Conservation (phyloP, 2,797 vertebrate genomes). For the Apogon hyalosoma region DNA sequence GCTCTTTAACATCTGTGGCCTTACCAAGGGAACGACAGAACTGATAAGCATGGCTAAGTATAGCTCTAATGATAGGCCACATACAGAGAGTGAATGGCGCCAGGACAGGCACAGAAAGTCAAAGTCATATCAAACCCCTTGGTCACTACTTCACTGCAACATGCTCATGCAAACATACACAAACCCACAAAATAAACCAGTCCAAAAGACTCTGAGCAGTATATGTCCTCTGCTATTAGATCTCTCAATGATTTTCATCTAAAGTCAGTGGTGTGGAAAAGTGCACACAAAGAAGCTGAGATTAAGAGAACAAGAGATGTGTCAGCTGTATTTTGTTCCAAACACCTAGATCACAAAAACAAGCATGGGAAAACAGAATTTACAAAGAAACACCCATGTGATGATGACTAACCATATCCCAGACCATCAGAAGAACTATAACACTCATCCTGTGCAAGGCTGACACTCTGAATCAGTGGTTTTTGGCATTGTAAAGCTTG, state of each 20-base stretch:
- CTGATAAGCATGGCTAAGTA: conserved; percentile 74
- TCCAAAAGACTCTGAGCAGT: conserved; percentile 8
- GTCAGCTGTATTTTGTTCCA: background rate
- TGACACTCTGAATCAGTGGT: conserved; percentile 8
- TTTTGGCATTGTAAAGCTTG: conserved; percentile 32
- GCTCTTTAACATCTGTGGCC: conserved; percentile 63
- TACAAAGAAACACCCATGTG: background rate
- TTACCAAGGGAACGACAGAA: conserved; percentile 48
- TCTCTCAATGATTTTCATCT: conserved; percentile 11
- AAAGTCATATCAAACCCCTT: conserved; percentile 50
- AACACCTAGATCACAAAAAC: background rate
- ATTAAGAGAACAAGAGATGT: background rate
- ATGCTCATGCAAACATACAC: conserved; percentile 7
- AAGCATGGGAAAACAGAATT: background rate
- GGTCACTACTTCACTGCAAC: conserved; percentile 5
- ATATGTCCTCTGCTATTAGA: conserved; percentile 1
- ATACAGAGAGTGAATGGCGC: conserved; percentile 38
- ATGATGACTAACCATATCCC: background rate
- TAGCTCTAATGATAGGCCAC: conserved; percentile 71
- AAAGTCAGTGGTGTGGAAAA: background rate
- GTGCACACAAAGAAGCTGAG: background rate
- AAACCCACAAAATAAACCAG: conserved; percentile 7
- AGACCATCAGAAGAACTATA: background rate
- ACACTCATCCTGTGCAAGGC: conserved; percentile 2
- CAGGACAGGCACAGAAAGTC: conserved; percentile 55